Base-by-base conservation (phyloP, 2,113 vertebrate species). In the Callipepla squamata region DNA sequence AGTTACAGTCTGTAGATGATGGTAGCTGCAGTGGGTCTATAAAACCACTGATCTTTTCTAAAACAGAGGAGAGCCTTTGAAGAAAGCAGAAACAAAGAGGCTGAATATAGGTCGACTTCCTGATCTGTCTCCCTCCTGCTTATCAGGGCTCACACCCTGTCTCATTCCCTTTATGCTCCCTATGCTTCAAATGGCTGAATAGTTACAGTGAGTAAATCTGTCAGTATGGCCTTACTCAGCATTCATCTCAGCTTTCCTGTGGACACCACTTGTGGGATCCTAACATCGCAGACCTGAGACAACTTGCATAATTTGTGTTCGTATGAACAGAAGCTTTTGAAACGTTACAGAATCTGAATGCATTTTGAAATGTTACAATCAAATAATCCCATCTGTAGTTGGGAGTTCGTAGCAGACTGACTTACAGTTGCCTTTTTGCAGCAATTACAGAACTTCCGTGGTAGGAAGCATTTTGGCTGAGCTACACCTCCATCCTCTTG, bases 21-120 rank as follows among this genome's bases (percentile, higher is more conserved):
- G 50, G 38, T 40, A 90, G 53, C 17, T 47, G 50, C 67, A 78
- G 65, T 26, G 66, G 4, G 51, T 84, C 69, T 81, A 4, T 75
- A 80, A 93, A 94, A 78, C 26, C 68, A 78, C 44, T 75, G 32
- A 13, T 59, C 59, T 62, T 77, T 80, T 69, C 40, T 74, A 68
- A 53, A 78, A 81, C 30, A 73, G 38, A 78, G 32, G 6, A 66
- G 17, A 3, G 12, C 51, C 82, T 96, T 87, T 95, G 94, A 90
- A 87, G 91, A 74, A 87, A 69, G 48, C 40, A 90, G 72, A 82
- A 91, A 58, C 68, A 89, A 94, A 89, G 44, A 92, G 58, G n/a
- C 30, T 73, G 74, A 73, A 40, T 58, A 89, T 2, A n/a, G 26
- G 5, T 4, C 44, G 66, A 58, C 57, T 94, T 93, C 73, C 77